A percentile compares a stretch with the other conserved stretches of the same genome.
Conservation (phyloP, 2,113 vertebrate genomes). For the Centropristis striata region DNA sequence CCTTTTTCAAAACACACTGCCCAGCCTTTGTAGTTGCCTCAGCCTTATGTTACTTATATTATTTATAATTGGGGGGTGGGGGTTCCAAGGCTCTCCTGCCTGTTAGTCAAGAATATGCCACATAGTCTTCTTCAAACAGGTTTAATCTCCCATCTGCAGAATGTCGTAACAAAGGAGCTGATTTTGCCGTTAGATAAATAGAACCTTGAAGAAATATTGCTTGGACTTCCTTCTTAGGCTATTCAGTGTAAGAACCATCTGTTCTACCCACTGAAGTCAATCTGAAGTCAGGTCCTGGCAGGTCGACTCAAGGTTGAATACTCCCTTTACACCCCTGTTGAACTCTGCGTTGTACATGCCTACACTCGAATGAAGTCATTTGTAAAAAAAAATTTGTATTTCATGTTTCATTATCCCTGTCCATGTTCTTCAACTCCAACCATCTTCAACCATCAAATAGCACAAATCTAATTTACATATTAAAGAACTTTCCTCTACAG, state of each 20-base stretch:
- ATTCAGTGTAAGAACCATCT: neutral
- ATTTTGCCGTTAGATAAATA: neutral
- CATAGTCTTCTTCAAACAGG: neutral
- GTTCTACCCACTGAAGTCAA: neutral
- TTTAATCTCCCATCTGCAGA: neutral
- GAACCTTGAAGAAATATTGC: too few species aligned
- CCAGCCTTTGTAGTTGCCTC: neutral
- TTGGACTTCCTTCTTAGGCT: neutral
- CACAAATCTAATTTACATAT: slow-evolving; percentile 1
- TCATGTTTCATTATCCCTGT: neutral
- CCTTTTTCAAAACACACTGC: neutral
- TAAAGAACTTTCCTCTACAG: neutral
- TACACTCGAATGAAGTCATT: slow-evolving; percentile 1
- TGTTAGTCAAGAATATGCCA: neutral
- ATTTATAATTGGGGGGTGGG: neutral
- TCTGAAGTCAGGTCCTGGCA: neutral
- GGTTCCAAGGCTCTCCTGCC: neutral
- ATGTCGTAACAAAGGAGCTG: neutral
- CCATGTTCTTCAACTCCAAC: neutral
- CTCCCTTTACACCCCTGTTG: neutral
- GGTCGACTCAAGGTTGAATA: neutral
- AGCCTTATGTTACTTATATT: neutral
- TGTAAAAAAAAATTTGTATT: too few species aligned
- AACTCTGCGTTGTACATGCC: neutral
- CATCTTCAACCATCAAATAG: neutral